These are phyloP conservation scores for Sigmodon hispidus DNA, from an alignment of 2,113 vertebrate species.

Conservation along the genomic window DNA sequence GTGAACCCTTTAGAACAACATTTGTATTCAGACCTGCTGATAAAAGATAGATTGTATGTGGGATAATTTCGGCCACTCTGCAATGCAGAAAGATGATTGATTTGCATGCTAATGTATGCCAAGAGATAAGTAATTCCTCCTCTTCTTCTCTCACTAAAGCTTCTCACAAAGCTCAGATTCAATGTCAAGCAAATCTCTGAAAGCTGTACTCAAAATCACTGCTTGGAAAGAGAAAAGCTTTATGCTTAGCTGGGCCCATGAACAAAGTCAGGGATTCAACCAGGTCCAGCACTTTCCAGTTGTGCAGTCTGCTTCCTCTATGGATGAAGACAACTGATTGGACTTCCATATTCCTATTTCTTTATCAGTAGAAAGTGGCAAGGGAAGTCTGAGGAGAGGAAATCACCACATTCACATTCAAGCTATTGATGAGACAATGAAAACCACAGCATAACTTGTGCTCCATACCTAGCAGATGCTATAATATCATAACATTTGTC, in stretches of 20 bases:
- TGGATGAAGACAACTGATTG: slow-evolving; percentile 57
- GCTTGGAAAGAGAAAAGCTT: slow-evolving; percentile 60
- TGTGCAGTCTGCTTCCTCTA: slow-evolving; percentile 34
- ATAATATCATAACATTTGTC: slow-evolving; percentile 24
- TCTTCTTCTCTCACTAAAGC: slow-evolving; percentile 18
- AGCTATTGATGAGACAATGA: slow-evolving; percentile 55
- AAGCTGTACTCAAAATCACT: slow-evolving; percentile 55
- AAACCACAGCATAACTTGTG: slow-evolving; percentile 24
- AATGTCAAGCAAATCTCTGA: slow-evolving; percentile 66
- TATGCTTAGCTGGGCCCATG: not conserved
- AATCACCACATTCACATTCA: slow-evolving; percentile 38
- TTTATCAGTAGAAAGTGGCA: slow-evolving; percentile 60
- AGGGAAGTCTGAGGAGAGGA: not conserved
- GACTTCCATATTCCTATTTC: slow-evolving; percentile 43
- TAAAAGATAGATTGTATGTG: slow-evolving; percentile 61
- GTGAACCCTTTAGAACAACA: not conserved
- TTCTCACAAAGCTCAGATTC: slow-evolving; percentile 64
- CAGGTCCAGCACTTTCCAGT: slow-evolving; percentile 12
- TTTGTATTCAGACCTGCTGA: slow-evolving; percentile 8
- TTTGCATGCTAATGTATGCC: slow-evolving; percentile 47
- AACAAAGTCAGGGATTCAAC: slow-evolving; percentile 69
- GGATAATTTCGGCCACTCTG: slow-evolving; percentile 48
- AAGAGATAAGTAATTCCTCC: slow-evolving; percentile 60
- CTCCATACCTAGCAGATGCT: not conserved
- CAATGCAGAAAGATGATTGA: slow-evolving; percentile 49